These are phyloP conservation scores for Ceryle rudis DNA, from an alignment of 2,797 vertebrate genomes.

Conservation along the genomic window DNA sequence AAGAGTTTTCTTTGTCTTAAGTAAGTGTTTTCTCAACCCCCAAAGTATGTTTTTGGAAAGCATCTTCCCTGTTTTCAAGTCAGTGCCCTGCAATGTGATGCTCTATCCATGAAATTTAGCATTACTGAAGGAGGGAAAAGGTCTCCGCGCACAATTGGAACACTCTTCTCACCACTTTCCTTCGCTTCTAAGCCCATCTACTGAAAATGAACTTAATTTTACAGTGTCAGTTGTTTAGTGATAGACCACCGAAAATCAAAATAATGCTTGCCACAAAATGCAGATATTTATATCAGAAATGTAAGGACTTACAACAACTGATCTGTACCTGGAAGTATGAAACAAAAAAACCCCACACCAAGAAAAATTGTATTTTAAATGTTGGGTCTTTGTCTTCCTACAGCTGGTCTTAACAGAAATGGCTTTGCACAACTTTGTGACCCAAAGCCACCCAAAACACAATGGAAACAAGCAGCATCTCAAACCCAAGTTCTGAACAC, in stretches of 20 bases:
- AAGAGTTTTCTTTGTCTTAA: constrained; percentile 33
- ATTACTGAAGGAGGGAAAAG: background rate
- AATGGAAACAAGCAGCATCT: background rate
- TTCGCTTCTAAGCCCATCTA: constrained; percentile 3
- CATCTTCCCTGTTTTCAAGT: background rate
- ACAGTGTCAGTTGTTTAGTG: background rate
- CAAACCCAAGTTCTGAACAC: background rate
- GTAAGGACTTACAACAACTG: background rate
- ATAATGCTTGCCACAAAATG: background rate
- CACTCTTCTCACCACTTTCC: background rate
- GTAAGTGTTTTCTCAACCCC: background rate
- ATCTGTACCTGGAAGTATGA: background rate
- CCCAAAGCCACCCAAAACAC: background rate
- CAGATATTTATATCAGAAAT: background rate
- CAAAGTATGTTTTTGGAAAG: constrained; percentile 5
- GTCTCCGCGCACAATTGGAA: background rate
- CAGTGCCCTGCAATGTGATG: background rate
- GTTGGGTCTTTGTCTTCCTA: background rate
- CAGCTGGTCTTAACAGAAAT: background rate
- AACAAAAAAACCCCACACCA: background rate
- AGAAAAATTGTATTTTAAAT: background rate
- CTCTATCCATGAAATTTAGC: background rate
- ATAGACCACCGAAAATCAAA: constrained; percentile 21
- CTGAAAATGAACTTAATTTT: background rate
- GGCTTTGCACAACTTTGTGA: background rate